Evolutionary conservation across 1,140 invertebrate species (phyloP).

Genomic region (Idris sp.): DNA sequence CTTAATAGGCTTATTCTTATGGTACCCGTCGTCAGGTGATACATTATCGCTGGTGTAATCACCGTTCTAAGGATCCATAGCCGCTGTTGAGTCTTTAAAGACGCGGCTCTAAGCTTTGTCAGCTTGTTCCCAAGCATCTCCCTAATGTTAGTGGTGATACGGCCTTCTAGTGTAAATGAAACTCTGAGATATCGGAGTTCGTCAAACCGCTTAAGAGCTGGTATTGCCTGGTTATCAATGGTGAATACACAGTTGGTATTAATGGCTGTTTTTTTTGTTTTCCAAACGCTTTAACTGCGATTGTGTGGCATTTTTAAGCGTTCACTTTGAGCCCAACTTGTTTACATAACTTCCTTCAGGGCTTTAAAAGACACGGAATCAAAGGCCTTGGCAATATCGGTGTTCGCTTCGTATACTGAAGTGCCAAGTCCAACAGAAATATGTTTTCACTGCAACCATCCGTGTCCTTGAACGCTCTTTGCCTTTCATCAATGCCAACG

Average conservation of each 20-base stretch:
- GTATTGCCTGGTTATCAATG: not conserved
- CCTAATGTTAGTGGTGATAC: not conserved
- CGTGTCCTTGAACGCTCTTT: not conserved
- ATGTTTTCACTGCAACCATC: not conserved
- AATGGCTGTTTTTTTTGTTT: slow-evolving; percentile 13
- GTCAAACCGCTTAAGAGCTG: slow-evolving; percentile 2
- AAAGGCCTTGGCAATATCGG: slow-evolving; percentile 1
- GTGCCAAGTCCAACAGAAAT: not conserved
- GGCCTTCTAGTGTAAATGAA: slow-evolving; percentile 3
- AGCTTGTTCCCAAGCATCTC: not conserved
- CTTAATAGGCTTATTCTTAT: slow-evolving; percentile 12
- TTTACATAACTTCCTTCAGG: not conserved
- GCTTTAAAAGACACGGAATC: not conserved
- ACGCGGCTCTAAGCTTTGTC: slow-evolving; percentile 3
- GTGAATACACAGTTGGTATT: not conserved
- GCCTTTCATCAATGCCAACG: not conserved
- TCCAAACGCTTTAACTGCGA: too few species aligned
- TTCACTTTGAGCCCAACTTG: too few species aligned
- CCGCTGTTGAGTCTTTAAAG: slow-evolving; percentile 43
- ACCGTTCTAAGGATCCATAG: slow-evolving; percentile 16
- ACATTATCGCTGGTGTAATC: slow-evolving; percentile 1
- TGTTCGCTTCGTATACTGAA: not conserved
- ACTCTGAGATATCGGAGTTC: slow-evolving; percentile 10
- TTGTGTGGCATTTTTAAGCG: too few species aligned
- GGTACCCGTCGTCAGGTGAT: slow-evolving; percentile 19